Percentiles rank a stretch among this genome's conserved stretches.
phyloP scores from a whole-genome alignment of 1,140 invertebrate species.

The Brachionus rotundiformis region DNA sequence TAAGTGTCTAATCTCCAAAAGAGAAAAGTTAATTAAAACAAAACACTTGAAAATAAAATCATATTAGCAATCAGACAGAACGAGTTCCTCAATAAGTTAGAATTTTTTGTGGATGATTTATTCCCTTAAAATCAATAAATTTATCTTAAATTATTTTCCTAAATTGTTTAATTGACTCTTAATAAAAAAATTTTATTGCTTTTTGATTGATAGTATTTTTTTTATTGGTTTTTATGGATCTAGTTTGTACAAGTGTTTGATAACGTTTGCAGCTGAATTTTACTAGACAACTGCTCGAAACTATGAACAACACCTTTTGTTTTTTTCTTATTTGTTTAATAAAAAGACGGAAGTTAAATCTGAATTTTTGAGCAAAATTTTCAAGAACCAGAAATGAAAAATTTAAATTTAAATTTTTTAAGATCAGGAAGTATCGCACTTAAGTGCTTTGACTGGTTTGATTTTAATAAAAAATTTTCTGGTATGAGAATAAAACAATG shows the following conservation, averaged over 20 bases:
- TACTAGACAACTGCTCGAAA: background rate
- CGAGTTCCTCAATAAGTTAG: background rate
- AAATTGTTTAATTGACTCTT: constrained; percentile 36
- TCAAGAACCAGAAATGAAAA: background rate
- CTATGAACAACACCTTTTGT: background rate
- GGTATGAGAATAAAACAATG: background rate
- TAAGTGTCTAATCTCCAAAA: constrained; percentile 38
- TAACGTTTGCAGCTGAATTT: constrained; percentile 13
- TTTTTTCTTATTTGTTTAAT: background rate
- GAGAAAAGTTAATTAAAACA: constrained; percentile 38
- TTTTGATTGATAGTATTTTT: constrained; percentile 43
- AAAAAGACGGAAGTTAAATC: constrained; percentile 1
- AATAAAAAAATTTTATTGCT: constrained; percentile 35
- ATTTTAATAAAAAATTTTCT: background rate
- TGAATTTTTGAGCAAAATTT: background rate
- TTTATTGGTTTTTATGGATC: constrained; percentile 3
- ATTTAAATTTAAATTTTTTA: background rate
- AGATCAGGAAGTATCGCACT: background rate
- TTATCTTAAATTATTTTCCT: constrained; percentile 29
- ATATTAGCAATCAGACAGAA: background rate
- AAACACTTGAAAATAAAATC: background rate
- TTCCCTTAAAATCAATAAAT: constrained; percentile 34
- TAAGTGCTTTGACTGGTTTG: background rate
- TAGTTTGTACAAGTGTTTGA: constrained; percentile 1
- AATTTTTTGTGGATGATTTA: background rate